Base-by-base conservation (phyloP, 2,888 invertebrate genomes). In the Hemistola chrysoprasaria region DNA sequence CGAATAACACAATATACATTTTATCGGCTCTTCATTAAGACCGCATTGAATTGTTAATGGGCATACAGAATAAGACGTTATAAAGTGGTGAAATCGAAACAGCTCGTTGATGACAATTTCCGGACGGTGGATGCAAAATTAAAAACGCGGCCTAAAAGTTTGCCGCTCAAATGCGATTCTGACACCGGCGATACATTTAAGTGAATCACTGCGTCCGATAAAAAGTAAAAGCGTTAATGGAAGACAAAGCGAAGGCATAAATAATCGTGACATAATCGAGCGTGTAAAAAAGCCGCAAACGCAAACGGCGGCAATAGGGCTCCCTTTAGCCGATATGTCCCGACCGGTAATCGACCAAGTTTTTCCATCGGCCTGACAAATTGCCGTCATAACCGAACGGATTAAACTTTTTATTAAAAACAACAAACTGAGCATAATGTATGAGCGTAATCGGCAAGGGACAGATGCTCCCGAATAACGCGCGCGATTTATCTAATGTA, bases 351-450 rank as follows among this genome's bases (percentile, higher is more conserved):
- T 83, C 84, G 81, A 74, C 69, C 80, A 87, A 87, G 78, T 86
- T 87, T 87, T 84, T 84, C 87, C 85, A 84, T 85, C 77, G 78
- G 58, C 64, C 79, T 84, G 85, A 87, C 85, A 87, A 87, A 87
- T 87, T 82, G 76, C 86, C 74, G 74, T 82, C 87, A 87, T 87
- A 87, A 87, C 83, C 75, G 83, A 82, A 85, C 81, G 85, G 85
- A 87, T 87, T 87, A 86, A 87, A 87, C 86, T 87, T 87, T 87
- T 87, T 87, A 87, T 86, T 87, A 87, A 87, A 86, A 86, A 87
- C 86, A 87, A 86, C 86, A 87, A 86, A 86, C 86, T 79, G 83
- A 76, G 86, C 78, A 86, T 86, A 87, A 87, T 86, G 86, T 86
- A 85, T 82, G 77, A 79, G 69, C 75, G 83, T 85, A 85, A 86